These are phyloP conservation scores for Nematostella vectensis DNA, from an alignment of 92 coral and sea anemone species.

Conservation along the genomic window DNA sequence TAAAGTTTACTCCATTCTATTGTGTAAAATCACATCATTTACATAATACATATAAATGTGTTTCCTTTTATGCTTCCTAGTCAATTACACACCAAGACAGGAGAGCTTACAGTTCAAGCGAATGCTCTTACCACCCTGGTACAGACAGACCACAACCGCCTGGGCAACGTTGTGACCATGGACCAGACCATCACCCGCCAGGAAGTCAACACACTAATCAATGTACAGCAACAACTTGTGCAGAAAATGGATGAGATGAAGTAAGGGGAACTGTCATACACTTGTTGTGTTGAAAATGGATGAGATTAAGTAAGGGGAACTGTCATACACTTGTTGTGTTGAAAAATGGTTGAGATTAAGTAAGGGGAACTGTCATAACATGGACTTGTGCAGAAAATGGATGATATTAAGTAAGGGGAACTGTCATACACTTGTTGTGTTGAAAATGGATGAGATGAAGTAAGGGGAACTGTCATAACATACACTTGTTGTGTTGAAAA, in stretches of 20 bases:
- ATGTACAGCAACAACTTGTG: conserved; percentile 72
- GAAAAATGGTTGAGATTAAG: conserved; percentile 77
- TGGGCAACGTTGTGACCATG: conserved; percentile 46
- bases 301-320: conserved; percentile 63
- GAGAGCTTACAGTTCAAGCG: conserved; percentile 81
- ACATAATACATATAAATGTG: too few species aligned
- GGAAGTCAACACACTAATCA: conserved; percentile 80
- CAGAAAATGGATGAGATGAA: conserved; percentile 72
- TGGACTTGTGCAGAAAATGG: conserved; percentile 56
- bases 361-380: conserved; percentile 44
- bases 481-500: conserved; percentile 36
- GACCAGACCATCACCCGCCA: conserved; percentile 86
- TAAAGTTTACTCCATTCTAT: too few species aligned
- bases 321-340: conserved; percentile 19
- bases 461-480: conserved; percentile 19
- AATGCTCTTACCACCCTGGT: conserved; percentile 74
- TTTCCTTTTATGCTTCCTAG: too few species aligned
- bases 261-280: conserved; percentile 27
- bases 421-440: too few species aligned
- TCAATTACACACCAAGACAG: conserved; percentile 85
- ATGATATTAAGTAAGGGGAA: conserved; percentile 69
- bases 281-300: conserved; percentile 54
- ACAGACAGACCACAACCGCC: conserved; percentile 50
- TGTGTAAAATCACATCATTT: too few species aligned
- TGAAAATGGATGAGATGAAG: conserved; percentile 87